A percentile compares a stretch with the other conserved stretches of the same genome.
These are phyloP conservation scores for Cherax quadricarinatus DNA, from an alignment of 1,140 invertebrate genomes.

Conservation along the genomic window DNA sequence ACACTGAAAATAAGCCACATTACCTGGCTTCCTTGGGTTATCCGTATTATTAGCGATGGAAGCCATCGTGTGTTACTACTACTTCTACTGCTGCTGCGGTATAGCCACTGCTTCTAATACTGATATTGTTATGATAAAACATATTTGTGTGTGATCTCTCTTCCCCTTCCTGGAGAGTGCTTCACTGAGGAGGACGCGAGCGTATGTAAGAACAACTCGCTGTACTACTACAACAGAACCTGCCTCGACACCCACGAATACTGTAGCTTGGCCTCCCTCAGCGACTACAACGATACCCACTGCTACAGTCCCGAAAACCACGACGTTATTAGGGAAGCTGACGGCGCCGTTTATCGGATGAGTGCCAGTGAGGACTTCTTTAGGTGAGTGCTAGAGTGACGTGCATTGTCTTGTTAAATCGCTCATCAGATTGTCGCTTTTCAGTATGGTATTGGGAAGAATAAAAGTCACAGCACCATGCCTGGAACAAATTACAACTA, in stretches of 20 bases:
- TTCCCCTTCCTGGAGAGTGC: constrained; percentile 4
- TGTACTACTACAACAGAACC: constrained; percentile 50
- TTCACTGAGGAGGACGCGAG: constrained; percentile 6
- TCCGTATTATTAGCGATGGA: no score
- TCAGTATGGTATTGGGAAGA: not conserved
- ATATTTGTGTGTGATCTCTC: no score
- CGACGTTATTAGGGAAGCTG: constrained; percentile 54
- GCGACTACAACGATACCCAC: constrained; percentile 28
- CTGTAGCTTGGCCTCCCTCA: constrained; percentile 16
- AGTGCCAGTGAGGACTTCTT: constrained; percentile 93
- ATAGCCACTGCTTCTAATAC: no score
- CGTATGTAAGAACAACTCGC: constrained; percentile 33
- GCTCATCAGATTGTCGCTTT: not conserved
- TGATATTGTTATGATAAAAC: no score
- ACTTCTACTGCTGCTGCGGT: no score
- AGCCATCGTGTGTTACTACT: no score
- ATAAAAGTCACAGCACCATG: no score
- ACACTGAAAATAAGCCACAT: no score
- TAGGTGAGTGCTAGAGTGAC: constrained; percentile 81
- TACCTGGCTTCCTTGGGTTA: no score
- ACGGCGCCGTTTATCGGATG: constrained; percentile 78
- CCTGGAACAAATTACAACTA: no score
- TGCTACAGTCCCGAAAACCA: constrained; percentile 1
- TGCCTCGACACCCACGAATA: constrained; percentile 33
- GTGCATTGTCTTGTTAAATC: no score